Base-by-base conservation (phyloP, 2,113 vertebrate species). In the Triplophysa rosa region DNA sequence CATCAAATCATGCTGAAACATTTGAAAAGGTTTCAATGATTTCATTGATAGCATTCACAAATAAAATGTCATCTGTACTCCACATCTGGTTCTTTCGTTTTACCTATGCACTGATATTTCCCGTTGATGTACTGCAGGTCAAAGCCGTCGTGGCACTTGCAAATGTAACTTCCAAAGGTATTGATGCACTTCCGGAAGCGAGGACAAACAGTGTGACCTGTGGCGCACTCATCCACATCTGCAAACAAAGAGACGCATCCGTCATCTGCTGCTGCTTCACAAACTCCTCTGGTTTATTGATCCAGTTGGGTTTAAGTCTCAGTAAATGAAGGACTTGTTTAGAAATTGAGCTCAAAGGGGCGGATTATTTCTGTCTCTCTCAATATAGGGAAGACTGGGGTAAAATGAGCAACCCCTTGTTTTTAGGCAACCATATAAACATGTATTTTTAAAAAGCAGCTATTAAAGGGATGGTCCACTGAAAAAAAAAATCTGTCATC, bases 101-200 rank as follows among this genome's bases (percentile, higher is more conserved):
- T 94, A 99, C 98, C 98, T n/a, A 90, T 87, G 82, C 98, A 99
- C 4, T 98, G 96, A 87, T 98, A 98, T 94, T 95, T 98, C 68
- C 97, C 97, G 33, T 94, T 94, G 3, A 96, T 92, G 91, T 96
- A 98, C 86, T 96, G 91, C 84, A 99, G 92, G 87, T 98, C 95
- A 17, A 97, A 98, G 67, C 98, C 98, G 62, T 95, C 91, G 0
- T 95, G 94, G 79, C 98, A 99, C 79, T 94, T 98, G 95, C 98
- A 99, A 88, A 98, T 91, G 90, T 99, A 99, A 87, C 97, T 99
- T 54, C 98, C 97, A 1, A 99, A 99, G 2, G 97, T 98, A 90
- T 99, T 99, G 88, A 97, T 88, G 0, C 98, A 99, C 84, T 98
- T 95, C 81, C 96, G 92, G 85, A 95, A 95, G 16, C 93, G 87